These are phyloP conservation scores for Alloplasta piceator DNA, from an alignment of 2,888 invertebrate species.

Conservation along the genomic window DNA sequence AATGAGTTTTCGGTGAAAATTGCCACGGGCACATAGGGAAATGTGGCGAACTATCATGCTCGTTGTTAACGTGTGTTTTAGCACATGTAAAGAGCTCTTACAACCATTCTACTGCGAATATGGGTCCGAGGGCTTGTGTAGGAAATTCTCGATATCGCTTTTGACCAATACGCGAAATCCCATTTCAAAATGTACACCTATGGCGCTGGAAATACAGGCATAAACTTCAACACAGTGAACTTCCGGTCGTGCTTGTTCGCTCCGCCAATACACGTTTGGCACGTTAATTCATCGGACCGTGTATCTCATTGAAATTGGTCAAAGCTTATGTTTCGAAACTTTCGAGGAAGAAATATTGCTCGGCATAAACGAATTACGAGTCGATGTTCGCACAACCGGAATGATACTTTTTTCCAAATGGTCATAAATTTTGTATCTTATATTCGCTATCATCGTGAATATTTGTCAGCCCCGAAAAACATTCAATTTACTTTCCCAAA, in stretches of 20 bases:
- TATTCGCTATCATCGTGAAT: no score
- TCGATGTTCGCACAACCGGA: no score
- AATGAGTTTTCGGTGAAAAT: constrained; percentile 46
- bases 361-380: no score
- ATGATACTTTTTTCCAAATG: no score
- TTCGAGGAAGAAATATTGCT: constrained; percentile 4
- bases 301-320: constrained; percentile 58
- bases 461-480: no score
- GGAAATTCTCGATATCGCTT: not conserved
- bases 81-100: constrained; percentile 43
- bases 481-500: no score
- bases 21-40: constrained; percentile 8
- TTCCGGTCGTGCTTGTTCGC: not conserved
- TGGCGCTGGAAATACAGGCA: constrained; percentile 35
- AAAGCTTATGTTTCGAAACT: constrained; percentile 25
- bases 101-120: constrained; percentile 38
- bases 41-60: constrained; percentile 27
- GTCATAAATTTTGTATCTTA: no score
- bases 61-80: constrained; percentile 5
- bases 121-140: not conserved
- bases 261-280: constrained; percentile 6
- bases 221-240: constrained; percentile 8
- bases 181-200: not conserved
- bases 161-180: no score
- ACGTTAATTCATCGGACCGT: constrained; percentile 36